A percentile compares a stretch with the other conserved stretches of the same genome.
Conservation (phyloP, 2,888 invertebrate genomes). For the Cephus pulcher region DNA sequence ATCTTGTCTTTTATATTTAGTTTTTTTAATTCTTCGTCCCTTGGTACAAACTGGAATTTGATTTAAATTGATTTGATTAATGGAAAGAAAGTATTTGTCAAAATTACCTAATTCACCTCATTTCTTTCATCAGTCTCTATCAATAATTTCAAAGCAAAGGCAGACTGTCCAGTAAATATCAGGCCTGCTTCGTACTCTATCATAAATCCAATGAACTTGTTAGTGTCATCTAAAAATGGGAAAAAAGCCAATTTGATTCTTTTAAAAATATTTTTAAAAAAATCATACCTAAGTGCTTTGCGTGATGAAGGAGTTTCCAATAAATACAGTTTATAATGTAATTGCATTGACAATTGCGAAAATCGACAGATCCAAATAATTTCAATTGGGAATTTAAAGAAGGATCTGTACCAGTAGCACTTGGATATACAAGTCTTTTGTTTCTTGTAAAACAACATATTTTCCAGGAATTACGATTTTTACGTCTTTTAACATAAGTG, state of each 20-base stretch:
- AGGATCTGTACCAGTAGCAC: constrained; percentile 12
- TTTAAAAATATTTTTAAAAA: neutral
- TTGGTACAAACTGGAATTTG: neutral
- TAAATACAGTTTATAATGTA: constrained; percentile 34
- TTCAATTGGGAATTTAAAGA: constrained; percentile 24
- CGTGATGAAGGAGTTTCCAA: constrained; percentile 34
- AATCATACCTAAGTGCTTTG: constrained; percentile 30
- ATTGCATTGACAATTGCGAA: constrained; percentile 44
- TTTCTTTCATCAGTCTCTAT: constrained; percentile 38
- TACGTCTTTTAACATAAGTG: neutral
- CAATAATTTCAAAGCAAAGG: constrained; percentile 52
- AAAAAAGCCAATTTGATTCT: neutral
- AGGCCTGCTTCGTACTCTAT: constrained; percentile 58
- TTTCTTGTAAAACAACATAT: neutral
- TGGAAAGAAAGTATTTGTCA: neutral
- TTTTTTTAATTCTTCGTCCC: neutral
- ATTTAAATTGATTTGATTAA: neutral
- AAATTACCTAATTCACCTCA: constrained; percentile 21
- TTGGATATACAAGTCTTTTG: neutral
- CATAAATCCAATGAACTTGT: constrained; percentile 50
- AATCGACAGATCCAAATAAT: constrained; percentile 38
- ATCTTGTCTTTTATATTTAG: neutral
- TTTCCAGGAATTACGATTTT: neutral
- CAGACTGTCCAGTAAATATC: constrained; percentile 50
- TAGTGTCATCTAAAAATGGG: constrained; percentile 25